Conservation (phyloP, 2,888 invertebrate species). For the Epirrhoe tristata region DNA sequence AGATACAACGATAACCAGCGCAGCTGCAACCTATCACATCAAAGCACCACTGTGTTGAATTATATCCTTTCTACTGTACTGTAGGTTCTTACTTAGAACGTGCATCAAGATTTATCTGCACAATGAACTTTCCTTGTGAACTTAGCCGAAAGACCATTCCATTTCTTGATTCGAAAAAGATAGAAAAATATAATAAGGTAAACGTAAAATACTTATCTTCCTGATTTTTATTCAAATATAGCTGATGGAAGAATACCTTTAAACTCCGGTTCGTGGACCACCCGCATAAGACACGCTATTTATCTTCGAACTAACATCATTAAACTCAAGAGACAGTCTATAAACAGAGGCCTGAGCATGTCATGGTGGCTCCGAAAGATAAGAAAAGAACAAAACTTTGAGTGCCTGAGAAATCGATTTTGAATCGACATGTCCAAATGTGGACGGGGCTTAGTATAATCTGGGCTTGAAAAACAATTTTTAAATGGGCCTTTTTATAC, state of each 20-base stretch:
- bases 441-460: slow-evolving; percentile 28
- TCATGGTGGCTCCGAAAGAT: slow-evolving; percentile 46
- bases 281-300: slow-evolving; percentile 44
- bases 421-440: slow-evolving; percentile 43
- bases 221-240: slow-evolving; percentile 28
- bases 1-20: slow-evolving; percentile 45
- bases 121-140: slow-evolving; percentile 19
- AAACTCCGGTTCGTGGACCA: slow-evolving; percentile 41
- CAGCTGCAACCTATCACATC: slow-evolving; percentile 74
- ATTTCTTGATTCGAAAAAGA: slow-evolving; percentile 1
- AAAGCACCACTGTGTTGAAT: slow-evolving; percentile 61
- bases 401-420: slow-evolving; percentile 47
- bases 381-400: slow-evolving; percentile 38
- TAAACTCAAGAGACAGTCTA: slow-evolving; percentile 49
- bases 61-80: slow-evolving; percentile 17
- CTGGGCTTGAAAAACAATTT: slow-evolving; percentile 38
- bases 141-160: not conserved
- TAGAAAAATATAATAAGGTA: not conserved
- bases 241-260: slow-evolving; percentile 26
- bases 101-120: slow-evolving; percentile 20
- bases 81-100: slow-evolving; percentile 7
- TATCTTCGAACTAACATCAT: slow-evolving; percentile 46
- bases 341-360: slow-evolving; percentile 49
- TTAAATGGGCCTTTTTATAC: slow-evolving; percentile 45
- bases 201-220: slow-evolving; percentile 8